Percentiles rank a stretch among this genome's conserved stretches.
These are phyloP conservation scores for Drosophila niveifrons DNA, from an alignment of 2,888 invertebrate species.

Conservation along the genomic window DNA sequence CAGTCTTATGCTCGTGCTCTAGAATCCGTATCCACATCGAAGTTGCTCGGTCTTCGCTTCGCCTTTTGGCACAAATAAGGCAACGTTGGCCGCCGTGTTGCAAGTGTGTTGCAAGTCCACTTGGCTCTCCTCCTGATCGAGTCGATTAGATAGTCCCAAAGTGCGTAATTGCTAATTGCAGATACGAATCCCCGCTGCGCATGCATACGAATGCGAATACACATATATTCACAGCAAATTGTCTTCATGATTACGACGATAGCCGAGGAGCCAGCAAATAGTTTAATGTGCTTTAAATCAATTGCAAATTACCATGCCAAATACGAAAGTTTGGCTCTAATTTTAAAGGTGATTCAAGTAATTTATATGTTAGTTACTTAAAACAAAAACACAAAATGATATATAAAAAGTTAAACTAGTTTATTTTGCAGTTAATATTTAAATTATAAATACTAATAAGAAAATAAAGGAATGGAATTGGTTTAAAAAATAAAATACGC, in stretches of 20 bases:
- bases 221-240: background rate
- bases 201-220: background rate
- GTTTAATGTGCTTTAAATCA: background rate
- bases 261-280: too few species aligned
- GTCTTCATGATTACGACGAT: background rate
- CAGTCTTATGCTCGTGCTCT: constrained; percentile 9
- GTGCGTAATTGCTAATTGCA: constrained; percentile 23
- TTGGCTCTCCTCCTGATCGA: background rate
- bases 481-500: too few species aligned
- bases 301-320: too few species aligned
- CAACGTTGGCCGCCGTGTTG: background rate
- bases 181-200: background rate
- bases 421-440: too few species aligned
- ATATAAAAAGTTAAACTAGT: too few species aligned
- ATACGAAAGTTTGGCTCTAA: too few species aligned
- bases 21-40: constrained; percentile 7
- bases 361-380: too few species aligned
- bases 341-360: too few species aligned
- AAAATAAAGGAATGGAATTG: too few species aligned
- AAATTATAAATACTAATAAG: too few species aligned
- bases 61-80: background rate
- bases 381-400: too few species aligned
- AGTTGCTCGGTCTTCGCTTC: background rate
- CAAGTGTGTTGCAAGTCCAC: background rate
- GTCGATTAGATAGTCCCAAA: background rate